These are phyloP conservation scores for Sebastes vulpes DNA, from an alignment of 2,797 vertebrate species.

Conservation along the genomic window DNA sequence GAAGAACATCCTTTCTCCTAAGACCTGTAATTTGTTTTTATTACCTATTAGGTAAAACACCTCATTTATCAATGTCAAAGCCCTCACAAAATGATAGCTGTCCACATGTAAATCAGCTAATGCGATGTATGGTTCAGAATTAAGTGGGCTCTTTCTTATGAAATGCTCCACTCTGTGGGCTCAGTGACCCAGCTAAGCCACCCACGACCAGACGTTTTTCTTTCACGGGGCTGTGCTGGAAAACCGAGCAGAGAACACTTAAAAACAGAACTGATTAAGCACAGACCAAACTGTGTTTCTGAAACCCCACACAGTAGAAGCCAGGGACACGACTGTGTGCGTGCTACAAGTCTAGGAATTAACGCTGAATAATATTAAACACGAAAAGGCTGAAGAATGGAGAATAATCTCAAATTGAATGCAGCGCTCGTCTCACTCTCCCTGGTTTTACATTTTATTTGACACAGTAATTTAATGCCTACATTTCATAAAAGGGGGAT, in stretches of 20 bases:
- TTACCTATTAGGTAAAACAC: conserved; percentile 90
- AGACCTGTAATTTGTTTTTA: conserved; percentile 89
- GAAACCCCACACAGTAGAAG: conserved; percentile 60
- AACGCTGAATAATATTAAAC: conserved; percentile 48
- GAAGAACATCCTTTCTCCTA: conserved; percentile 88
- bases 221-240: conserved; percentile 80
- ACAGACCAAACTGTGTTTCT: conserved; percentile 84
- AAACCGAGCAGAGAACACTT: conserved; percentile 84
- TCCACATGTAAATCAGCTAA: conserved; percentile 90
- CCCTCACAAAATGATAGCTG: conserved; percentile 89
- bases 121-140: conserved; percentile 88
- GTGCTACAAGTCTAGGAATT: conserved; percentile 42
- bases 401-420: not conserved
- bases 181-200: conserved; percentile 87
- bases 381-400: not conserved
- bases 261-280: conserved; percentile 87
- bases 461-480: not conserved
- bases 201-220: conserved; percentile 87
- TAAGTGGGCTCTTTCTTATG: conserved; percentile 88
- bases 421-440: not conserved
- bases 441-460: conserved; percentile 17
- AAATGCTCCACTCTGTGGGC: conserved; percentile 87
- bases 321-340: conserved; percentile 14
- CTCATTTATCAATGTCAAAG: conserved; percentile 89
- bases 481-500: not conserved